Percentiles rank a stretch among this genome's conserved stretches.
Conservation (phyloP, 2,888 invertebrate genomes). For the Alcis repandata region DNA sequence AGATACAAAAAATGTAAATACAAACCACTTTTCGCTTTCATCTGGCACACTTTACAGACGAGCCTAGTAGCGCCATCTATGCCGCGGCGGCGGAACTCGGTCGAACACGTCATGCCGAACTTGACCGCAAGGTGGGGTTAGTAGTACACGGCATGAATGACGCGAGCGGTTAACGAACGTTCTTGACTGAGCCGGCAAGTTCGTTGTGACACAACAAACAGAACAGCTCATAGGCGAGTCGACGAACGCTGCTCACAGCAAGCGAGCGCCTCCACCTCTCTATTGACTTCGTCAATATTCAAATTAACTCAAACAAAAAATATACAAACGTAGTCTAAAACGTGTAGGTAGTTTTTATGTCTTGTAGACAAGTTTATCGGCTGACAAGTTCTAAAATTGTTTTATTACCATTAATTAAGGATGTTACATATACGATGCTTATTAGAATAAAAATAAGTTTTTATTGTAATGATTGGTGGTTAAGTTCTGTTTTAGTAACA, state of each 20-base stretch:
- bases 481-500: conserved; percentile 11
- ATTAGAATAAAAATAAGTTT: background rate
- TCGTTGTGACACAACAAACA: conserved; percentile 67
- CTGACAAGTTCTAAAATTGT: background rate
- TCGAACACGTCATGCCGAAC: conserved; percentile 76
- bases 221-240: conserved; percentile 18
- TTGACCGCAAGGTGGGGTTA: conserved; percentile 85
- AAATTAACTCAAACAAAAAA: background rate
- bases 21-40: conserved; percentile 37
- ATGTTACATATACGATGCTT: background rate
- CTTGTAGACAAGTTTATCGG: conserved; percentile 2
- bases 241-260: conserved; percentile 17
- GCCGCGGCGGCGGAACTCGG: conserved; percentile 58
- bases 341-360: conserved; percentile 11
- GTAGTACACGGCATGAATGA: conserved; percentile 71
- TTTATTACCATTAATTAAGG: conserved; percentile 12
- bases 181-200: conserved; percentile 83
- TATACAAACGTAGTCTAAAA: background rate
- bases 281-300: conserved; percentile 6
- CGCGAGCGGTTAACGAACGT: conserved; percentile 85
- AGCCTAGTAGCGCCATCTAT: conserved; percentile 74
- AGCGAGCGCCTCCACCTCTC: conserved; percentile 13
- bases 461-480: background rate
- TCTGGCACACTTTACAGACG: conserved; percentile 35
- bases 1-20: conserved; percentile 5